Conservation (phyloP, 64 coral and sea anemone genomes). For the Porites lutea region DNA sequence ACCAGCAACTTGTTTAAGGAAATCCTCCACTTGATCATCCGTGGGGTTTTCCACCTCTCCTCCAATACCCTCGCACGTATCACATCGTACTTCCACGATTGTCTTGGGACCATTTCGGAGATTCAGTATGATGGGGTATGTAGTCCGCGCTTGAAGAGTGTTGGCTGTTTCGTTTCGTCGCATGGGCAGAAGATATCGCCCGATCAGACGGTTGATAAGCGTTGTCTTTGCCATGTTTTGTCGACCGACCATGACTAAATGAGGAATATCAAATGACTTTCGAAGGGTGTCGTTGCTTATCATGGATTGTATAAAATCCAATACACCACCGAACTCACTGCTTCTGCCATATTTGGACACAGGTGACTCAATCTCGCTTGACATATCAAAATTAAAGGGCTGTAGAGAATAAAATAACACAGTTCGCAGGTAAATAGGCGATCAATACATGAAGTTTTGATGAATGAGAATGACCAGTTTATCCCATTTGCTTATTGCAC, state of each 20-base stretch:
- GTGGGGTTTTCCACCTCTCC: constrained; percentile 44
- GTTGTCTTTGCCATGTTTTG: constrained; percentile 75
- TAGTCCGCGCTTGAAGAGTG: constrained; percentile 73
- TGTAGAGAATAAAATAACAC: not conserved
- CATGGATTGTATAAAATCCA: constrained; percentile 64
- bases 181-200: constrained; percentile 86
- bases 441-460: no score
- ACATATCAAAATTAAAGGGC: not conserved
- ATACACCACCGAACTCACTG: constrained; percentile 54
- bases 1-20: constrained; percentile 47
- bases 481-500: no score
- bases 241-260: constrained; percentile 62
- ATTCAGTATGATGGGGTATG: constrained; percentile 85
- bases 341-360: constrained; percentile 43
- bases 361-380: not conserved
- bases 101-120: constrained; percentile 44
- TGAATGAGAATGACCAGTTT: no score
- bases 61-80: not conserved
- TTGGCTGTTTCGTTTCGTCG: constrained; percentile 79
- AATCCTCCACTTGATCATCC: constrained; percentile 61
- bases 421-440: no score
- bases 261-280: constrained; percentile 59
- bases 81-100: constrained; percentile 29
- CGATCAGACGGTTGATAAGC: constrained; percentile 65
- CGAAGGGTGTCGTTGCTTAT: constrained; percentile 45